A percentile compares a stretch with the other conserved stretches of the same genome.
Conservation (phyloP, 2,888 invertebrate species). For the Drosophila anomelani region DNA sequence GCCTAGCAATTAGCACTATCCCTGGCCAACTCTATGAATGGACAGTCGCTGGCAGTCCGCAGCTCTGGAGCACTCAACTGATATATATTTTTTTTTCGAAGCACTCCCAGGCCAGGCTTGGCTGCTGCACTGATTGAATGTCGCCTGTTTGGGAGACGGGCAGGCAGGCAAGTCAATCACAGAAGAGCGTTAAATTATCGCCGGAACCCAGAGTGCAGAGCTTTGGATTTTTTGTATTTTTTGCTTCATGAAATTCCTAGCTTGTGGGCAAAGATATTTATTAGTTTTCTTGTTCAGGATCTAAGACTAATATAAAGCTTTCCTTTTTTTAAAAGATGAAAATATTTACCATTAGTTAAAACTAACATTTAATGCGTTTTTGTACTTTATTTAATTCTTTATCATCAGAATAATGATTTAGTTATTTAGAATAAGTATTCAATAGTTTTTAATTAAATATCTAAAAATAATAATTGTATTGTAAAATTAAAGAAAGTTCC, state of each 20-base stretch:
- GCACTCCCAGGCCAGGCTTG: slow-evolving; percentile 4
- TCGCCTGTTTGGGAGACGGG: slow-evolving; percentile 19
- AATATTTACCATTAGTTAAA: neutral
- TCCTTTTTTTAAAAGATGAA: neutral
- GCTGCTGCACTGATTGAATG: slow-evolving; percentile 35
- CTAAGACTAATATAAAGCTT: neutral
- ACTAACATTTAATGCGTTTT: neutral
- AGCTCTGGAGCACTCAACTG: slow-evolving; percentile 17
- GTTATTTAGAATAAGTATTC: too few relatives aligned
- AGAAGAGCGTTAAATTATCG: slow-evolving; percentile 29
- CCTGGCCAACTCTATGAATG: slow-evolving; percentile 69
- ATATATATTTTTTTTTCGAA: slow-evolving; percentile 5
- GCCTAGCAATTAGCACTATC: slow-evolving; percentile 68
- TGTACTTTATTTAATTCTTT: neutral
- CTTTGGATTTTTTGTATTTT: neutral
- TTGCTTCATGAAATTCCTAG: neutral
- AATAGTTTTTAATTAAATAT: neutral
- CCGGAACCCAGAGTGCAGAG: slow-evolving; percentile 1
- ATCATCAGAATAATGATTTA: too few relatives aligned
- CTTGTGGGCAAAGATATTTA: neutral
- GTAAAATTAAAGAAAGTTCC: neutral
- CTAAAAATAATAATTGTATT: neutral
- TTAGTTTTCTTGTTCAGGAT: neutral
- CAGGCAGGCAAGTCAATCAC: slow-evolving; percentile 26
- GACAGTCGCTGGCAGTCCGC: slow-evolving; percentile 20